Percentiles rank a stretch among this genome's conserved stretches.
Evolutionary conservation across 2,797 vertebrate species (phyloP).

Genomic region (Anas acuta): DNA sequence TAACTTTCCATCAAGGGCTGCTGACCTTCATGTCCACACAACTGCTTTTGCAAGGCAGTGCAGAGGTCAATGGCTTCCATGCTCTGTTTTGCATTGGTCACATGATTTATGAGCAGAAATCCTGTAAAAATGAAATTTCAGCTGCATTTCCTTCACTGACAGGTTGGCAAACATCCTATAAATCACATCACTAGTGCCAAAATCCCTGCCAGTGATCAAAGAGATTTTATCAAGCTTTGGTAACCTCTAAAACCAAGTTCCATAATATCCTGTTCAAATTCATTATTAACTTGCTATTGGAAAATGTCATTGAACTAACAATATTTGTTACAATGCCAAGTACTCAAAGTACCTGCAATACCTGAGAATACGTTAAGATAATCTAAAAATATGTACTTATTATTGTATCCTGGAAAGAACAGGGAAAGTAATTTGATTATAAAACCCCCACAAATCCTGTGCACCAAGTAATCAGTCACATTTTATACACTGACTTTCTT

Average conservation of each 20-base stretch:
- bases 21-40: not conserved
- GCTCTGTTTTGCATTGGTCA: not conserved
- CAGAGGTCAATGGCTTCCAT: not conserved
- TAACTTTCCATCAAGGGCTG: not conserved
- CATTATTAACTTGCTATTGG: conserved; percentile 34
- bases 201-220: not conserved
- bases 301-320: conserved; percentile 31
- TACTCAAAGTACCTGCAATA: not conserved
- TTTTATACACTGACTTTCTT: conserved; percentile 19
- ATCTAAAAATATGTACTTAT: not conserved
- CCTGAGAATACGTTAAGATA: not conserved
- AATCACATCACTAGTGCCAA: conserved; percentile 17
- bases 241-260: not conserved
- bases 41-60: not conserved
- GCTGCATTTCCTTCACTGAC: conserved; percentile 11
- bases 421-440: not conserved
- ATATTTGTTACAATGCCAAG: not conserved
- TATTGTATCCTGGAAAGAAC: not conserved
- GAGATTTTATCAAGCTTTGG: conserved; percentile 10
- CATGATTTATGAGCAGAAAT: conserved; percentile 14
- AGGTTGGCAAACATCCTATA: conserved; percentile 7
- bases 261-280: conserved; percentile 30
- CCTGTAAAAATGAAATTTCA: conserved; percentile 5
- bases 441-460: not conserved
- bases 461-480: not conserved